Conservation (phyloP, 1,140 invertebrate genomes). For the Megathymus violae region DNA sequence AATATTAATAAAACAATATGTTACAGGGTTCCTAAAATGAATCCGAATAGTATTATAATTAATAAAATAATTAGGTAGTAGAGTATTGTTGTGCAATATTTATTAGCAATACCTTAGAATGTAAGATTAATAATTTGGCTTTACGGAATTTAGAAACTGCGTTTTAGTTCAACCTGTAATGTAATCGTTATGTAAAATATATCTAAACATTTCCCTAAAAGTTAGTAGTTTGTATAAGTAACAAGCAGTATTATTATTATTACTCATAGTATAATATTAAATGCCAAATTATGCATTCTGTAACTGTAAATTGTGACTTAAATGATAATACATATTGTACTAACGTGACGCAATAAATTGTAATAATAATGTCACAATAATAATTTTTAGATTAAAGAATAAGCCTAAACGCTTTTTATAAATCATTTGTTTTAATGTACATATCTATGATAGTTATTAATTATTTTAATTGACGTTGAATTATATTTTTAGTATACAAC, state of each 20-base stretch:
- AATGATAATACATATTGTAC: background rate
- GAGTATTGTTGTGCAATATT: constrained; percentile 32
- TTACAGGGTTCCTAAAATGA: constrained; percentile 49
- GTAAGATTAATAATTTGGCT: constrained; percentile 11
- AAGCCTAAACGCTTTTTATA: too few relatives aligned
- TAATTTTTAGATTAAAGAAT: too few relatives aligned
- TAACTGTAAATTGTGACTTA: constrained; percentile 10
- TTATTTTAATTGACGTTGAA: too few relatives aligned
- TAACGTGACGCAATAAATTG: constrained; percentile 3
- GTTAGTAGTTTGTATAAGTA: background rate
- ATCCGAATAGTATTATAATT: constrained; percentile 34
- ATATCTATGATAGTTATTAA: too few relatives aligned
- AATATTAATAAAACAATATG: constrained; percentile 24
- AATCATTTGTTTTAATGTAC: too few relatives aligned
- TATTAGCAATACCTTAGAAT: background rate
- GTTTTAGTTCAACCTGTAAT: constrained; percentile 5
- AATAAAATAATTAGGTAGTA: constrained; percentile 10
- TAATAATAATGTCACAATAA: background rate
- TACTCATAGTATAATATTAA: constrained; percentile 2
- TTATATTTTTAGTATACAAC: too few relatives aligned
- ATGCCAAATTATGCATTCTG: constrained; percentile 18
- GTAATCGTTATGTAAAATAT: constrained; percentile 22
- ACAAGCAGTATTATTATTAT: constrained; percentile 11
- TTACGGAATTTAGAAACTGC: constrained; percentile 13
- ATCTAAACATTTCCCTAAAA: constrained; percentile 5